Base-by-base conservation (phyloP, 2,797 vertebrate species). In the Diplodus puntazzo region DNA sequence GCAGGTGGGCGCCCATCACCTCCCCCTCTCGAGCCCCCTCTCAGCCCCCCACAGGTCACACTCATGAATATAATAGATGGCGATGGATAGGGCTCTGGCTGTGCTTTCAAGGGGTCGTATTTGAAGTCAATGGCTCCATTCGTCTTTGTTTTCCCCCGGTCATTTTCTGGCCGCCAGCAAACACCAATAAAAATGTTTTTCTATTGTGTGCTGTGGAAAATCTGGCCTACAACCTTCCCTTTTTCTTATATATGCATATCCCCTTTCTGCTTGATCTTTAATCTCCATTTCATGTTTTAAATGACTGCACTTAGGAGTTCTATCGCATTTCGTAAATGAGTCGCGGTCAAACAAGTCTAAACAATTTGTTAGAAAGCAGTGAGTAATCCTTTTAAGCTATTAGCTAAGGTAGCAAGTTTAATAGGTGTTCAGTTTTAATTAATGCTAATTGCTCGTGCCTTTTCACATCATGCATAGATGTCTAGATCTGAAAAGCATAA, bases 41-140 rank as follows among this genome's bases (percentile, higher is more conserved):
- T 10, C 72, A 43, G 70, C 77, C 66, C 66, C 76, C 69, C 25
- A 81, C 85, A 82, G 92, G 90, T 91, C 91, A 88, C 63, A 75
- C 75, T 87, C 79, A 85, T 91, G 89, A 91, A 92, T 90, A 90
- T 88, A 92, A 93, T 90, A 88, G 89, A 92, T 83, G 88, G 81
- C 83, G 63, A 83, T 89, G 76, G 87, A 87, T 70, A 73, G 80
- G 70, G 86, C 82, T 73, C 77, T 60, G 82, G 80, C 85, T 74
- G 82, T 39, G 83, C 85, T 87, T 89, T 90, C 84, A 82, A 88
- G 80, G 88, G 91, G 85, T 89, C 73, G 57, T 75, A 81, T 91
- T 86, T 92, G 87, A 92, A 91, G 90, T 90, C 92, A 89, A 87
- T 89, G 84, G 89, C 86, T 83, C 81, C 89, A 90, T 92, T 92